Evolutionary conservation across 2,888 invertebrate species (phyloP), one percentile per base, ranked within the genome.

Genomic region (Dasypogon diadema): DNA sequence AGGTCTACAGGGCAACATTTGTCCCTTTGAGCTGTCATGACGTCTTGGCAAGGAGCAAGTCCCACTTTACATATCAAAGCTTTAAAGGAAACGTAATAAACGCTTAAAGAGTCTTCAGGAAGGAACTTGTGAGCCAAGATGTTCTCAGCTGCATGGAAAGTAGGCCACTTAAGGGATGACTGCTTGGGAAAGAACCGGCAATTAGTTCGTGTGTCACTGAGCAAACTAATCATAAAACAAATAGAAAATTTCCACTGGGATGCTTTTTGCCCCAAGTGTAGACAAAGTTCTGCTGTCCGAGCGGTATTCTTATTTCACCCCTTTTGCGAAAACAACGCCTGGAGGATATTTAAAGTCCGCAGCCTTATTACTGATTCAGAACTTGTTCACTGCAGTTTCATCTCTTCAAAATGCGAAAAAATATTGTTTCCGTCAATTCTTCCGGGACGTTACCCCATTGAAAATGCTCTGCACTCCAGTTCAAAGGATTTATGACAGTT

Each of bases 31-130:
- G 37, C 37, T 37, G 18, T 16, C 10, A 22, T 22, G n/a, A 12
- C 60, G n/a, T 60, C 48, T 18, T 46, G 46, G 26, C 42, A 55
- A 14, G 46, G 21, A 30, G 16, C 74, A 54, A 30, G 54, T 22
- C 37, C n/a, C n/a, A n/a, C 22, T 51, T 75, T 54, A 60, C 34
- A 58, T 65, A 37, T 63, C 63, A 75, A 65, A 51, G 60, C 18
- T 37, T 24, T 48, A 48, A 48, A 63, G 42, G 16, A 42, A 48
- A 54, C 21, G 37, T 65, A 65, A 65, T 65, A 75, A 54, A 51
- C 12, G 51, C 75, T 48, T 22, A 63, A 48, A 74, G 74, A 26
- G 21, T 42, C 65, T 75, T 24, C 48, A 14, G 48, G 48, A 68
- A 24, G n/a, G 46, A 68, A 10, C 24, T 46, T 12, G 8, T 46